Base-by-base conservation (phyloP, 1,140 invertebrate species). In the Lordiphosa stackelbergi region DNA sequence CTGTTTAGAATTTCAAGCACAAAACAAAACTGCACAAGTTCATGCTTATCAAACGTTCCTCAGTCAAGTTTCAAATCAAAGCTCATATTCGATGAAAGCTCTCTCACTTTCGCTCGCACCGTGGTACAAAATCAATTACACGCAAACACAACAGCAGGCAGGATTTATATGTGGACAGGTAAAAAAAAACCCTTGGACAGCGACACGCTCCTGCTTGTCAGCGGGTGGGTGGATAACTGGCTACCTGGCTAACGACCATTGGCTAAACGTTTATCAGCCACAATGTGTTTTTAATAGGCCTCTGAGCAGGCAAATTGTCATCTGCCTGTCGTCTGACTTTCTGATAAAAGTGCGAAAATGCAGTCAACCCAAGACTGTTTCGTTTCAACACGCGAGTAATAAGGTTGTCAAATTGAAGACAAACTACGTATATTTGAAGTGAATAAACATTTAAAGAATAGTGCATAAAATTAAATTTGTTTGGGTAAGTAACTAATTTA, bases 211-310 rank as follows among this genome's bases (percentile, higher is more conserved):
- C 37, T 43, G 54, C 74, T 51, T 78, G 74, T 70, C 73, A 28
- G 22, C 22, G 38, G 46, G 36, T 46, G 35, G 40, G 35, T 57
- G 31, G 28, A 9, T 61, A 38, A 16, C 37, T 48, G 24, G 35
- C 35, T 31, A 24, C 22, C 22, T 24, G 22, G 22, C 22, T 24
- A 24, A 24, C 22, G 22, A 24, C 22, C 22, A 6, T 5, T 22
- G 19, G 19, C 19, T 22, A 4, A 22, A 41, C n/a, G 28, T 28
- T 66, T 66, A 58, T 64, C 42, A n/a, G 52, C 24, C 43, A 45
- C 42, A 70, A 81, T 79, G 62, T 16, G 53, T 81, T 79, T 71
- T 79, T 81, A 79, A 79, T 79, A 49, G 45, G 1, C 60, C 74
- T 60, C 35, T 63, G 43, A 65, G 38, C 49, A 36, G 31, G 3